Base-by-base conservation (phyloP, 2,888 invertebrate species). In the Machimus rusticus region DNA sequence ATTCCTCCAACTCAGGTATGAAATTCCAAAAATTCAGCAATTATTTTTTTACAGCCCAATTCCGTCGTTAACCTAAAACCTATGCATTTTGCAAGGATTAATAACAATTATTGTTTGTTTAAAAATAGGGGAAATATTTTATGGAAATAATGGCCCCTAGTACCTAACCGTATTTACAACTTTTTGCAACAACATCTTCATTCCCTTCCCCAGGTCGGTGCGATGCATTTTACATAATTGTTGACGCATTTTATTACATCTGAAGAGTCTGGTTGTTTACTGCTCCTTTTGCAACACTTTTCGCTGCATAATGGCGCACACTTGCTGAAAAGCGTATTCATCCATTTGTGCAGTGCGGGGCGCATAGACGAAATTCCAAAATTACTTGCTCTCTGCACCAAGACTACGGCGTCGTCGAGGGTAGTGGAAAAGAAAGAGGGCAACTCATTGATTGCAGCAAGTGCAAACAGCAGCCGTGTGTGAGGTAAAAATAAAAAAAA, bases 171-270 rank as follows among this genome's bases (percentile, higher is more conserved):
- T 66, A 12, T 66, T 66, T 66, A 66, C 66, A 0, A 55, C 55
- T 66, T 66, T 19, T 12, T 12, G 66, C 12, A 19, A 14, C 66
- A 28, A 12, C 8, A 66, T 28, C 66, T 57, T 57, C 55, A 0
- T 19, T 57, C 19, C 55, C 23, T 46, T 8, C 43, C 51, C 51
- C 16, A 4, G 34, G 6, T 16, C 78, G 8, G 78, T 3, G 23
- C 23, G 19, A 23, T 78, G 23, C 46, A 78, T n/a, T 81, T 81
- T 81, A 81, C 81, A 81, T 81, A 81, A 81, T 37, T 51, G 51
- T 81, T 51, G 55, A 81, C 55, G 81, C 81, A 81, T 55, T 81
- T 55, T 81, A 81, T 55, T 81, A 55, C 51, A 81, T n/a, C 14
- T 16, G 19, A 19, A 46, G 16, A 46, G 43, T 16, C 43, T 46